These are phyloP conservation scores for Spizaetus ornatus DNA, from an alignment of 2,113 vertebrate species.

Conservation along the genomic window DNA sequence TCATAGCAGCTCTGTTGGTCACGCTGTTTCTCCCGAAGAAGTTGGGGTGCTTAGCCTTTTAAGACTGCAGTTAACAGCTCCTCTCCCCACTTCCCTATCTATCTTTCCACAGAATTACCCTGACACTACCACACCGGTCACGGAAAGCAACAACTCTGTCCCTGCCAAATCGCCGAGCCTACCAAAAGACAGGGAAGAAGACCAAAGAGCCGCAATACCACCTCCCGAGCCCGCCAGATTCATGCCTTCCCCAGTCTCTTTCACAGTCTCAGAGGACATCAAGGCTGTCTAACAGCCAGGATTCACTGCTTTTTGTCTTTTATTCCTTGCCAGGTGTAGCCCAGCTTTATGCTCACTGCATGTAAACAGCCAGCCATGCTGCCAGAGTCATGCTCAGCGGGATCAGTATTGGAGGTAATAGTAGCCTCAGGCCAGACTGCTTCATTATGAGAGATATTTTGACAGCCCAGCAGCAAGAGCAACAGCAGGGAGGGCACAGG, in stretches of 20 bases:
- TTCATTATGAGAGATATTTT: constrained; percentile 62
- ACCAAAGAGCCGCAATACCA: not conserved
- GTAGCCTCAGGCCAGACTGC: constrained; percentile 65
- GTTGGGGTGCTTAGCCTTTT: not conserved
- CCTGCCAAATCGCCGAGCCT: not conserved
- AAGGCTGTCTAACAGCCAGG: not conserved
- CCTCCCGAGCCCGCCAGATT: not conserved
- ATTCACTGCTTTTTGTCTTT: not conserved
- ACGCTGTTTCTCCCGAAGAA: too few relatives aligned
- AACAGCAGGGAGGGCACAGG: not conserved
- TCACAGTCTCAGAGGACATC: not conserved
- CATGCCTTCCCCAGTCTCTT: not conserved
- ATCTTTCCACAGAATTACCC: not conserved
- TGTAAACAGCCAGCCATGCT: not conserved
- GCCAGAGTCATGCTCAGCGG: not conserved
- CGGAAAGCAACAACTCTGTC: not conserved
- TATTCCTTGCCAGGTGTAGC: not conserved
- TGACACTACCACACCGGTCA: not conserved
- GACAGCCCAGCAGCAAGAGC: constrained; percentile 54
- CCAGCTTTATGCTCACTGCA: not conserved
- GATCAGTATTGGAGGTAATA: not conserved
- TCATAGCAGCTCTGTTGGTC: not conserved
- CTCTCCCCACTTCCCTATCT: not conserved
- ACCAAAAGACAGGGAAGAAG: not conserved
- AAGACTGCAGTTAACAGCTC: not conserved